Evolutionary conservation across 2,888 invertebrate genomes (phyloP), one percentile per base, ranked within the genome.

Genomic region (Kuschelorhynchus macadamiae): DNA sequence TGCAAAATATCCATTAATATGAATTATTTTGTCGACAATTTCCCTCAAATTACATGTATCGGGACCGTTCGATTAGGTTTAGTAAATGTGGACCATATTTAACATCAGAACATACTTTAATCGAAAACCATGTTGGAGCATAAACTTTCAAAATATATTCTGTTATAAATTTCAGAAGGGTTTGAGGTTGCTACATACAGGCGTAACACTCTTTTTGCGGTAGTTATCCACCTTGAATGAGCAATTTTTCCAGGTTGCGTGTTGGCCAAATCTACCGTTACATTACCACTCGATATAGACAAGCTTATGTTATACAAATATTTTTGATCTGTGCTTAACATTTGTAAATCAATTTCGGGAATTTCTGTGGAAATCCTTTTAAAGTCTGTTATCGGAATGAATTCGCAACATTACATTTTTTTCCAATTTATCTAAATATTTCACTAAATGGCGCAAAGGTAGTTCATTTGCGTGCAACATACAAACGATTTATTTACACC

Each of bases 301-400:
- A 18, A 20, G 5, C 46, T 20, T 12, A 46, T 46, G 17, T 18
- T 17, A 11, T 46, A 46, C 20, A 46, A 46, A 46, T 46, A 46
- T 46, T 46, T 17, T 46, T 25, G 25, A 16, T 46, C 46, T 18
- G 46, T 46, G 46, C 46, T 46, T 8, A 46, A 20, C 11, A 18
- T 20, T 46, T 17, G 18, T 46, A 46, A 46, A 11, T 8, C 11
- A 18, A 46, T 20, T 46, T 46, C 46, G 3, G 46, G 2, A 18
- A 46, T 20, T 46, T 46, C 46, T 20, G 46, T 18, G 8, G 17
- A 4, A 46, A 46, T 46, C 11, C 11, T 46, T 46, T 46, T 5
- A 36, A 36, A 36, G 4, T 36, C 36, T 36, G 5, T 36, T 4
- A 36, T 9, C 32, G 32, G 36, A 7, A 36, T 36, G 11, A 36